Evolutionary conservation across 2,797 vertebrate species (phyloP).

Genomic region (Merluccius polli): DNA sequence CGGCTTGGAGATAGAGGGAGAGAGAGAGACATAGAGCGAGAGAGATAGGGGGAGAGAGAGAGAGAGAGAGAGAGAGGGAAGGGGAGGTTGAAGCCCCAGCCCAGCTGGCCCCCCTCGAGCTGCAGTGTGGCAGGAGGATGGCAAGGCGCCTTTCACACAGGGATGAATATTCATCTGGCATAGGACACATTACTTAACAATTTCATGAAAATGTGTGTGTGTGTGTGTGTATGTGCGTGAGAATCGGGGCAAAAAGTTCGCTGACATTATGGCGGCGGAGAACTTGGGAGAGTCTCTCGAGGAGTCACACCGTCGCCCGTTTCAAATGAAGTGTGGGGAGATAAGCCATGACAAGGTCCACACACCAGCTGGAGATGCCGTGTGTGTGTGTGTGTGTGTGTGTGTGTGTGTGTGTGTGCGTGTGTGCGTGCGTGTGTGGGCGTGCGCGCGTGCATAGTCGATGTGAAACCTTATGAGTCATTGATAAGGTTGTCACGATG

Average conservation of each 20-base stretch:
- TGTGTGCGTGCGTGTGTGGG: not conserved
- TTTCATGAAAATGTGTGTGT: conserved; percentile 15
- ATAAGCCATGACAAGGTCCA: conserved; percentile 36
- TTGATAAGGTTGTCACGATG: too few species aligned
- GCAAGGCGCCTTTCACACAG: conserved; percentile 33
- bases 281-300: conserved; percentile 34
- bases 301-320: not conserved
- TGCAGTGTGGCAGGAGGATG: conserved; percentile 34
- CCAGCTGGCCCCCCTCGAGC: conserved; percentile 46
- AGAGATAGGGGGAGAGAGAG: too few species aligned
- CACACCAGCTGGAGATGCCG: conserved; percentile 54
- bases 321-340: conserved; percentile 30
- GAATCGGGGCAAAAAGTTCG: conserved; percentile 17
- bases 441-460: not conserved
- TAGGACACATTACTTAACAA: conserved; percentile 26
- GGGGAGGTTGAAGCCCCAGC: conserved; percentile 37
- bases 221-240: not conserved
- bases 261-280: conserved; percentile 5
- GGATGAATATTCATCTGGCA: conserved; percentile 33
- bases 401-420: too few species aligned
- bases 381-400: not conserved
- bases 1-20: conserved; percentile 26
- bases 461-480: too few species aligned
- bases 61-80: conserved; percentile 6
- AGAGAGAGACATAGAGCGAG: too few species aligned